Conservation (phyloP, 2,797 vertebrate species). For the Smutsia gigantea region DNA sequence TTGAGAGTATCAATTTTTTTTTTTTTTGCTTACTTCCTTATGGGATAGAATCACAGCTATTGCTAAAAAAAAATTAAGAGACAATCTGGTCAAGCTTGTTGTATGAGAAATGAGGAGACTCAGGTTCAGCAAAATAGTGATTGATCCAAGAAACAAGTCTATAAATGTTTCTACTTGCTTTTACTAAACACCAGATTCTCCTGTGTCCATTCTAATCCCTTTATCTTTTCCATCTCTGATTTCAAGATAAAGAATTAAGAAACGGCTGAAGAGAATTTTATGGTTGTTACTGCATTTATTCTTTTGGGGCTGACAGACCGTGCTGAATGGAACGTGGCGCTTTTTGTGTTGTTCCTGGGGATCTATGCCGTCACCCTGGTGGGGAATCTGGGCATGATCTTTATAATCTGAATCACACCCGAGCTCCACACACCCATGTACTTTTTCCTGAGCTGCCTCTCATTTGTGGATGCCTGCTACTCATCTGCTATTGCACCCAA, state of each 20-base stretch:
- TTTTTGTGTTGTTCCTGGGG: conserved; percentile 58
- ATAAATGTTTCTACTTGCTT: background rate
- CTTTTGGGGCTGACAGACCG: conserved; percentile 39
- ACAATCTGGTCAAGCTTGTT: background rate
- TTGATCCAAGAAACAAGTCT: background rate
- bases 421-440: conserved; percentile 65
- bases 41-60: background rate
- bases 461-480: conserved; percentile 56
- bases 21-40: background rate
- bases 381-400: conserved; percentile 63
- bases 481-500: conserved; percentile 63
- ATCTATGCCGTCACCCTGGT: conserved; percentile 26
- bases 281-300: conserved; percentile 40
- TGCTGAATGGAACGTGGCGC: background rate
- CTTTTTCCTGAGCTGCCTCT: conserved; percentile 68
- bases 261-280: background rate
- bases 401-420: conserved; percentile 44
- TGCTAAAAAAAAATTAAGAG: background rate
- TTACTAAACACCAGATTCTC: background rate
- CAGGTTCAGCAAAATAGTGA: background rate
- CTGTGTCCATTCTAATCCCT: background rate
- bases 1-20: background rate
- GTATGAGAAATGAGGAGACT: background rate
- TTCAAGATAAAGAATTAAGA: background rate
- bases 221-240: background rate